A percentile compares a stretch with the other conserved stretches of the same genome.
These are phyloP conservation scores for Luidia sarsii DNA, from an alignment of 53 echinoderm and acorn worm genomes.

Conservation along the genomic window DNA sequence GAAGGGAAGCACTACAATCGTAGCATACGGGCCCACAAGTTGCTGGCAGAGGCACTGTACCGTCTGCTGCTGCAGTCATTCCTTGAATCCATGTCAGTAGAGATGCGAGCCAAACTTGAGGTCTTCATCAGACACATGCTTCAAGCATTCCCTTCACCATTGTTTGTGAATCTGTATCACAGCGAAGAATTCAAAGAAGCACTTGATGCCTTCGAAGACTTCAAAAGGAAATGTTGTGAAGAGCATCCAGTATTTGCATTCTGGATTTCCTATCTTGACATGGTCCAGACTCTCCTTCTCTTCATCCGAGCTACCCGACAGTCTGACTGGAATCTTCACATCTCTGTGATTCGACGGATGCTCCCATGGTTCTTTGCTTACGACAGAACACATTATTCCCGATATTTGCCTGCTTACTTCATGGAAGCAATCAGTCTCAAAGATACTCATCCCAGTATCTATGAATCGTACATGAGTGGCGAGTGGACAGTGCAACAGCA, in stretches of 20 bases:
- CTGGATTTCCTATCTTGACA: slow-evolving; percentile 46
- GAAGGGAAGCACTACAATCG: slow-evolving; percentile 44
- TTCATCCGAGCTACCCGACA: background rate
- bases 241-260: slow-evolving; percentile 32
- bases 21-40: slow-evolving; percentile 16
- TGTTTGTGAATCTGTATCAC: background rate
- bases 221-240: background rate
- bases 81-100: slow-evolving; percentile 15
- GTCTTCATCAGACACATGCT: background rate
- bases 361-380: background rate
- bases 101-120: background rate
- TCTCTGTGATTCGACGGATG: background rate
- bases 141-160: background rate
- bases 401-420: slow-evolving; percentile 48
- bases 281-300: background rate
- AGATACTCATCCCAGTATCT: slow-evolving; percentile 1
- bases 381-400: slow-evolving; percentile 18
- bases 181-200: background rate
- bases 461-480: slow-evolving; percentile 6
- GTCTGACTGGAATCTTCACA: background rate
- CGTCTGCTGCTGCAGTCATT: slow-evolving; percentile 42
- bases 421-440: slow-evolving; percentile 22
- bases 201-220: background rate
- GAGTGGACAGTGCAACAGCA: no score
- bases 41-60: slow-evolving; percentile 48